phyloP scores from a whole-genome alignment of 2,113 vertebrate genomes.

The Anolis sagrei region DNA sequence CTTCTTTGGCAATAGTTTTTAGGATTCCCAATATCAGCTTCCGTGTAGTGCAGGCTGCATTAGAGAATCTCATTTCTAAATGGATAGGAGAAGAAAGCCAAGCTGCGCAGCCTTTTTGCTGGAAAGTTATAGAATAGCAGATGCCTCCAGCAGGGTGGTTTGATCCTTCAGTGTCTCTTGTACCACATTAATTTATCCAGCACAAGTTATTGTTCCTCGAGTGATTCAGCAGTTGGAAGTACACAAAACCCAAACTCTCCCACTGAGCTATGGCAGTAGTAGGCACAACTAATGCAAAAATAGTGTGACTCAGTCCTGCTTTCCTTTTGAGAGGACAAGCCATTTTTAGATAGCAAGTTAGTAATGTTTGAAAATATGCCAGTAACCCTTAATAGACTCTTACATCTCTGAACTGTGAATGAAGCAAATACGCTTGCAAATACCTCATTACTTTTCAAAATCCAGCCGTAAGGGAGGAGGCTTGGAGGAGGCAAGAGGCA shows the following conservation, averaged over 20 bases:
- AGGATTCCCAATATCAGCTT: too few relatives aligned
- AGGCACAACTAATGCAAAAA: not conserved
- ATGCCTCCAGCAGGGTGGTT: too few relatives aligned
- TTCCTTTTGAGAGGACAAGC: not conserved
- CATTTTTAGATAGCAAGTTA: not conserved
- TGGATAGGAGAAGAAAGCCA: too few relatives aligned
- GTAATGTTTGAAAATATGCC: not conserved
- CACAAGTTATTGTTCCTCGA: too few relatives aligned
- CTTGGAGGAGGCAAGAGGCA: not conserved
- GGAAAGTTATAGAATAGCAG: too few relatives aligned
- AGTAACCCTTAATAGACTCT: not conserved
- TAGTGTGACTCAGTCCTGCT: not conserved
- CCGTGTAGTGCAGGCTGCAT: not conserved
- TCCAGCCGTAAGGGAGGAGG: not conserved
- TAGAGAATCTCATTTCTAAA: too few relatives aligned
- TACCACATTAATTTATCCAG: too few relatives aligned
- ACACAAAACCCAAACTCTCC: not conserved
- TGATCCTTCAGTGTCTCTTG: too few relatives aligned
- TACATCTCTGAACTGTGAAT: not conserved
- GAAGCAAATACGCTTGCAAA: slow-evolving; percentile 15
- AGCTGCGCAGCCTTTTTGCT: too few relatives aligned
- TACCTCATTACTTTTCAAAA: slow-evolving; percentile 18
- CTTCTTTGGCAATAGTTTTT: not conserved
- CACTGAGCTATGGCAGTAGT: not conserved
- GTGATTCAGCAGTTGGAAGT: not conserved